Evolutionary conservation across 2,113 vertebrate genomes (phyloP), one percentile per base, ranked within the genome.

Genomic region (Montifringilla adamsi): DNA sequence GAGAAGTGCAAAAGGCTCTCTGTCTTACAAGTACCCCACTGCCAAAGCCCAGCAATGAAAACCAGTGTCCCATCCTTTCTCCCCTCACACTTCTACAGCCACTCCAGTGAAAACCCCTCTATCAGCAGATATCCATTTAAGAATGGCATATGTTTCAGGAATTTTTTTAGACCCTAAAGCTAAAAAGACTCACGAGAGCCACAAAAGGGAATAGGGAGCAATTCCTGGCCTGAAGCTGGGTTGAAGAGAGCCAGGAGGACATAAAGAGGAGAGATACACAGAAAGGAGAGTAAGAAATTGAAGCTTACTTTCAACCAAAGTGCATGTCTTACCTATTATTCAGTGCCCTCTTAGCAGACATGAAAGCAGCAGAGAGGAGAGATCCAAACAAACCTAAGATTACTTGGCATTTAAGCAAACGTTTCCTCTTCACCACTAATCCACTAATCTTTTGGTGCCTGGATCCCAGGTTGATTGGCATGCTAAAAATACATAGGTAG

Each of bases 371-470:
- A 41, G 9, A 35, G 63, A 89, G 43, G 27, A 56, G 58, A 74
- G 33, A 62, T 50, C 55, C 77, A 77, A 93, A 86, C 35, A 90
- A 43, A 58, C 21, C 39, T 50, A 52, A 85, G 85, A 85, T 73
- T 73, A 43, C 21, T 66, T 50, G 30, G 28, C 30, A 77, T 86
- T 86, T 90, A 56, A 93, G 63, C 18, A 86, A 95, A 18, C n/a
- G 23, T 31, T 93, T 94, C 79, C 28, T 95, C 67, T 93, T 90
- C 44, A 62, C 62, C 24, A 43, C 67, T 90, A 93, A 94, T 70
- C 76, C 60, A 39, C 35, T 84, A 49, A 85, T 70, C 90, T 88
- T 85, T 28, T 20, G 84, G 67, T 69, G 82, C 58, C 53, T 85
- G 67, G 31, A 44, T 88, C 26, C 75, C 39, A 84, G 30, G 63